Conservation (phyloP, 2,888 invertebrate species). For the Agriopis marginaria region DNA sequence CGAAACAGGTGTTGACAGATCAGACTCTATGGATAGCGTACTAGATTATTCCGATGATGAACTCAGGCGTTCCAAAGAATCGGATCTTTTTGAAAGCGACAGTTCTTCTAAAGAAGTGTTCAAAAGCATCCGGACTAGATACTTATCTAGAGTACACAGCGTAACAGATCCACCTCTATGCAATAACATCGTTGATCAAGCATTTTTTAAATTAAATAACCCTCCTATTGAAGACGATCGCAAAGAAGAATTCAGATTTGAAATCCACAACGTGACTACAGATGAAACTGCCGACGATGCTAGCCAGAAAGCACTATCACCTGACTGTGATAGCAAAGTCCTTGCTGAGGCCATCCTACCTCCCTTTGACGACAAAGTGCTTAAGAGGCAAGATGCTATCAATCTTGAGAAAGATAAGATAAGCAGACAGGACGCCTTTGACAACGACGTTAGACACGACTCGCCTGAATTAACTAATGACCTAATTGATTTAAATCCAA, state of each 20-base stretch:
- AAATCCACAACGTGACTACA: conserved; percentile 70
- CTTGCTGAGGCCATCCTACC: conserved; percentile 56
- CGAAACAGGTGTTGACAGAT: conserved; percentile 80
- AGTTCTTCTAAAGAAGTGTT: conserved; percentile 73
- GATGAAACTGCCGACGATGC: conserved; percentile 74
- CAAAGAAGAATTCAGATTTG: conserved; percentile 54
- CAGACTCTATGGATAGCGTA: conserved; percentile 76
- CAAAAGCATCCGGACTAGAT: conserved; percentile 76
- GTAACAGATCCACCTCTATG: conserved; percentile 68
- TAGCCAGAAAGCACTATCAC: conserved; percentile 48
- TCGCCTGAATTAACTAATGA: conserved; percentile 50
- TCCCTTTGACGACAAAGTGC: conserved; percentile 61
- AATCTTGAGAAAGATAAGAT: conserved; percentile 59
- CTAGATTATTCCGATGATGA: conserved; percentile 67
- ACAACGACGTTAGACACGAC: conserved; percentile 47
- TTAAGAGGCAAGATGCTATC: conserved; percentile 72
- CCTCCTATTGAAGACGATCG: conserved; percentile 46
- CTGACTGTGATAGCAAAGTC: conserved; percentile 49
- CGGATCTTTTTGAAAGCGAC: conserved; percentile 68
- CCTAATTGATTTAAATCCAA: conserved; percentile 52
- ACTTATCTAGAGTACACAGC: conserved; percentile 76
- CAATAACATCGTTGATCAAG: conserved; percentile 70
- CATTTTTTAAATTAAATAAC: conserved; percentile 67
- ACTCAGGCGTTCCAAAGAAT: conserved; percentile 58
- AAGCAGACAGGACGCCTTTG: conserved; percentile 59